A percentile compares a stretch with the other conserved stretches of the same genome.
These are phyloP conservation scores for Selene dorsalis DNA, from an alignment of 2,797 vertebrate species.

Conservation along the genomic window DNA sequence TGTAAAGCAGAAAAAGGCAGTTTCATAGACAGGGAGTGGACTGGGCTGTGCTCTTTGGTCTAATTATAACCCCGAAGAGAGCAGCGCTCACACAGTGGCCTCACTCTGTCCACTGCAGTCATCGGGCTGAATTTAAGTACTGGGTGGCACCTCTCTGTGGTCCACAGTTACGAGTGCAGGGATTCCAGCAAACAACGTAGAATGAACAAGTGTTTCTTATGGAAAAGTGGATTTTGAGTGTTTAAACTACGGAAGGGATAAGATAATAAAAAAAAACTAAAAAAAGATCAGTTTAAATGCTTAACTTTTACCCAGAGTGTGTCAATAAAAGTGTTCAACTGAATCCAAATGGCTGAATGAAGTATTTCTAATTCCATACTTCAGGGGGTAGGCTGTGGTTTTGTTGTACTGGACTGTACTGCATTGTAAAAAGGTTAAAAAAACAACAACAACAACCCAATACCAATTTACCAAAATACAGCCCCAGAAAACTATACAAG, in stretches of 20 bases:
- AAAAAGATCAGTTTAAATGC: not conserved
- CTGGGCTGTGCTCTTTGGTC: constrained; percentile 68
- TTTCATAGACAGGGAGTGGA: constrained; percentile 66
- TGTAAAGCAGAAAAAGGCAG: constrained; percentile 56
- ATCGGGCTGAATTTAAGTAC: constrained; percentile 69
- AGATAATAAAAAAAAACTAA: not conserved
- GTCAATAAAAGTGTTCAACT: too few relatives aligned
- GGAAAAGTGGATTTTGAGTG: not conserved
- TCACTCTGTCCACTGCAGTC: constrained; percentile 63
- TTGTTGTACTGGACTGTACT: not conserved
- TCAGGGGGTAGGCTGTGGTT: not conserved
- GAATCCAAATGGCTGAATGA: too few relatives aligned
- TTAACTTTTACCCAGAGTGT: not conserved
- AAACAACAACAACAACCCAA: not conserved
- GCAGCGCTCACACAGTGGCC: constrained; percentile 55
- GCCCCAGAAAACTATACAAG: not conserved
- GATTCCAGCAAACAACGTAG: constrained; percentile 50
- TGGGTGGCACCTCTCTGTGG: constrained; percentile 78
- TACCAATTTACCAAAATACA: not conserved
- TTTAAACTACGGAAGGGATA: constrained; percentile 8
- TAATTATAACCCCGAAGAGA: constrained; percentile 77
- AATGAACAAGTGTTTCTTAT: not conserved
- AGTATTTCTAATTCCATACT: too few relatives aligned
- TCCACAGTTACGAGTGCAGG: constrained; percentile 45
- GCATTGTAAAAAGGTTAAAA: not conserved